Percentiles rank a stretch among this genome's conserved stretches.
Conservation (phyloP, 2,113 vertebrate species). For the Arenaria interpres region DNA sequence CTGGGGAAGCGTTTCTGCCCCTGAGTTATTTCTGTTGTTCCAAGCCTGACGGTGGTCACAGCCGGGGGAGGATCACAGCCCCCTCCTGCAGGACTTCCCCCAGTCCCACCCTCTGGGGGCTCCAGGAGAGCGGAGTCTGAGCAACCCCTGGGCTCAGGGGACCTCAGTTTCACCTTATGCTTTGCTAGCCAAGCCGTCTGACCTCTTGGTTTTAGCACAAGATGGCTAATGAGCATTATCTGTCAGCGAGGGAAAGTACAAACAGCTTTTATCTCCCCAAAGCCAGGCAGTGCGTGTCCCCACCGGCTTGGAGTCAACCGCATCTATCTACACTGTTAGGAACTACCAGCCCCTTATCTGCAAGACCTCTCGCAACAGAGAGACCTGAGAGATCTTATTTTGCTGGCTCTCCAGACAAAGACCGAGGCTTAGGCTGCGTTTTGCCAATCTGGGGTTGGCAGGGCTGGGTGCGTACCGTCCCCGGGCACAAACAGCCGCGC, state of each 20-base stretch:
- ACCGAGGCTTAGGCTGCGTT: neutral
- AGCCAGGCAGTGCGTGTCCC: neutral
- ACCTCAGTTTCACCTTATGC: neutral
- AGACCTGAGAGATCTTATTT: neutral
- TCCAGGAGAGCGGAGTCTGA: neutral
- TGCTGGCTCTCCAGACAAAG: neutral
- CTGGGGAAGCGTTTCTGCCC: neutral
- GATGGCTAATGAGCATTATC: neutral
- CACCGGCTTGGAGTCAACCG: neutral
- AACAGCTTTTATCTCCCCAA: conserved; percentile 37
- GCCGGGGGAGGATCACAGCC: too few species aligned
- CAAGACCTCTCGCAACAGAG: neutral
- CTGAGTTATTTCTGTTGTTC: neutral
- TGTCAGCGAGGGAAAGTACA: neutral
- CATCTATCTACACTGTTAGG: neutral
- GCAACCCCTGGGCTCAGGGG: neutral
- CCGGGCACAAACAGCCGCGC: neutral
- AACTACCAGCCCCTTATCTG: conserved; percentile 27
- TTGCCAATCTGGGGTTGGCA: neutral
- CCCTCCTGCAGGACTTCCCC: neutral
- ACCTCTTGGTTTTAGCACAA: neutral
- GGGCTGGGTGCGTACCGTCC: neutral
- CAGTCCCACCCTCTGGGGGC: neutral
- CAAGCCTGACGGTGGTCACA: neutral
- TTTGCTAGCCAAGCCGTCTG: neutral